These are phyloP conservation scores for Matsumyia berberina DNA, from an alignment of 2,888 invertebrate genomes.

Conservation along the genomic window DNA sequence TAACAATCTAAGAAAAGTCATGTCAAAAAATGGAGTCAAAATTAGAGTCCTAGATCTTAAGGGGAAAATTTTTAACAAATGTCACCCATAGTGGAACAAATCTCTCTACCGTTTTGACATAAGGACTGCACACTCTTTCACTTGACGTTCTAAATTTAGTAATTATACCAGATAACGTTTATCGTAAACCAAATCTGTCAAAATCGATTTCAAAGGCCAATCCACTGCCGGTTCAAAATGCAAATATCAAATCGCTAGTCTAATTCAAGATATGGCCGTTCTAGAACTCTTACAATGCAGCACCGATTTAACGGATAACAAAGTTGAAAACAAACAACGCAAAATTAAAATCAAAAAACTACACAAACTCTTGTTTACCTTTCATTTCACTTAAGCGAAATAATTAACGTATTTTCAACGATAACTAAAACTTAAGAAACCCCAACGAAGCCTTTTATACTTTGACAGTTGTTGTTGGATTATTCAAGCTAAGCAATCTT, in stretches of 20 bases:
- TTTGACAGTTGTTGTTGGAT: constrained; percentile 11
- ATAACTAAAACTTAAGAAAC: constrained; percentile 43
- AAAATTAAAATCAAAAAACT: not conserved
- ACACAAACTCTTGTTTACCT: constrained; percentile 17
- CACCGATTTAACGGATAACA: not conserved
- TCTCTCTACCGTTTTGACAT: not conserved
- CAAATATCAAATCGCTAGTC: not conserved
- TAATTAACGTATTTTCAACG: constrained; percentile 9
- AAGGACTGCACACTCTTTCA: too few relatives aligned
- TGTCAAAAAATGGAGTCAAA: too few relatives aligned
- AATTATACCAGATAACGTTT: too few relatives aligned
- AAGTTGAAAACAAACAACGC: not conserved
- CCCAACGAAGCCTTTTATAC: constrained; percentile 57
- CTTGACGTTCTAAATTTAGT: too few relatives aligned
- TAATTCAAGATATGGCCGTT: not conserved
- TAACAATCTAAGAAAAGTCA: too few relatives aligned
- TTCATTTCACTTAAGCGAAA: constrained; percentile 27
- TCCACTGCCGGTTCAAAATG: not conserved
- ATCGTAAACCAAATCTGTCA: constrained; percentile 1
- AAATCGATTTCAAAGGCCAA: not conserved
- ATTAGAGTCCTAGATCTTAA: too few relatives aligned
- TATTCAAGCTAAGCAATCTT: not conserved
- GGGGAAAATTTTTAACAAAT: not conserved
- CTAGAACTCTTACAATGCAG: not conserved
- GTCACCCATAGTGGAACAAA: too few relatives aligned